These are phyloP conservation scores for Eubucco bourcierii DNA, from an alignment of 2,113 vertebrate species.

Conservation along the genomic window DNA sequence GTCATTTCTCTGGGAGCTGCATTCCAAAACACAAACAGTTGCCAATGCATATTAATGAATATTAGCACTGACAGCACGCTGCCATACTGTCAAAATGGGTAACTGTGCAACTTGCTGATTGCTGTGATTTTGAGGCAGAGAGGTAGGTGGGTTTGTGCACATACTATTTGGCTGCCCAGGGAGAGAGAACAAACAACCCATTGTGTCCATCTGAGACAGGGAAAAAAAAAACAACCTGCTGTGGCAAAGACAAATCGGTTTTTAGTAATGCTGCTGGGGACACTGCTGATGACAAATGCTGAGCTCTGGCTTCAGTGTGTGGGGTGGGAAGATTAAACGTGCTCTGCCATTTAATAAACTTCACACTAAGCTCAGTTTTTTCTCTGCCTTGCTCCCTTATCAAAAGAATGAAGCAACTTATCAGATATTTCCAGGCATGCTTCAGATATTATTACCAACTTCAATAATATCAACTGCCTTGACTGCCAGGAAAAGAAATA, in stretches of 20 bases:
- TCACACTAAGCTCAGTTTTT: not conserved
- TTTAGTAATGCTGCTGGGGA: not conserved
- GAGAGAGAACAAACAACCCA: conserved; percentile 26
- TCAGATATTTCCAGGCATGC: conserved; percentile 38
- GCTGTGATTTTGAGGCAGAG: not conserved
- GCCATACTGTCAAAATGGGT: not conserved
- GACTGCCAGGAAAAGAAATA: not conserved
- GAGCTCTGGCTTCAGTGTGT: not conserved
- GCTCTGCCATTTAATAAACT: conserved; percentile 40
- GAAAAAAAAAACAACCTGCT: not conserved
- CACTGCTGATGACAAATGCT: conserved; percentile 7
- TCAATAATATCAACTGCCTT: conserved; percentile 6
- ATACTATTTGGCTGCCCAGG: not conserved
- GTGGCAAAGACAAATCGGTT: not conserved
- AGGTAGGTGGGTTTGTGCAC: not conserved
- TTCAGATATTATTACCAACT: conserved; percentile 22
- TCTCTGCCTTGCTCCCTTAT: not conserved
- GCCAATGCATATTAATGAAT: not conserved
- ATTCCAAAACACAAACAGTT: not conserved
- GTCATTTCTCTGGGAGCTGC: not conserved
- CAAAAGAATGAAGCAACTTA: conserved; percentile 37
- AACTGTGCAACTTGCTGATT: not conserved
- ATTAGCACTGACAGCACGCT: not conserved
- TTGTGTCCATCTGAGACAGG: not conserved
- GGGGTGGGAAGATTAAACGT: not conserved